Percentiles rank a stretch among this genome's conserved stretches.
phyloP scores from a whole-genome alignment of 1,140 invertebrate species.

The Thalassaphorura encarpata region DNA sequence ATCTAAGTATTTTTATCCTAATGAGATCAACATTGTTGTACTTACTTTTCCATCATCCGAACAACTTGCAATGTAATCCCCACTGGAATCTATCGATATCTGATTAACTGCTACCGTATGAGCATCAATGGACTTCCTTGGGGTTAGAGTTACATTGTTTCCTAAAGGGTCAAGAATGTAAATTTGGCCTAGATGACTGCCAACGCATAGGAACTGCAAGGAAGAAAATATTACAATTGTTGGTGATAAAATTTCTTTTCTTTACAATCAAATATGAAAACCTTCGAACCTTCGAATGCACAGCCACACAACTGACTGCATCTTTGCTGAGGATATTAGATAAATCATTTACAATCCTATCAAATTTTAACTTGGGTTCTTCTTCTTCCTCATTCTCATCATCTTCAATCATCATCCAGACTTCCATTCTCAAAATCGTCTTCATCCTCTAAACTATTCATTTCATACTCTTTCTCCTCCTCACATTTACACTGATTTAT shows the following conservation, averaged over 20 bases:
- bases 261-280: not conserved
- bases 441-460: conserved; percentile 3
- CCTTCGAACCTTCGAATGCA: conserved; percentile 69
- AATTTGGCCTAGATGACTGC: conserved; percentile 80
- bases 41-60: conserved; percentile 84
- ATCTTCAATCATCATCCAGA: conserved; percentile 16
- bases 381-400: conserved; percentile 47
- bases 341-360: conserved; percentile 76
- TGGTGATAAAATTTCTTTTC: conserved; percentile 8
- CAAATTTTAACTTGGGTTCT: conserved; percentile 88
- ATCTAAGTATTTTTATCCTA: not conserved
- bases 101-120: conserved; percentile 86
- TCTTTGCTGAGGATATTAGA: conserved; percentile 74
- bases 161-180: conserved; percentile 63
- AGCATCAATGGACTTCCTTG: conserved; percentile 57
- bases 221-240: conserved; percentile 1
- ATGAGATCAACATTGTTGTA: conserved; percentile 68
- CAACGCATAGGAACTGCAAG: conserved; percentile 75
- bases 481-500: too few species aligned
- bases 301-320: conserved; percentile 79
- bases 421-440: conserved; percentile 2
- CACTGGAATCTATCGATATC: conserved; percentile 84
- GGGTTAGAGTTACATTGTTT: conserved; percentile 51
- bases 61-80: conserved; percentile 86
- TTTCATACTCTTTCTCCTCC: conserved; percentile 4